Evolutionary conservation across 2,888 invertebrate genomes (phyloP).

Genomic region (Drosophila aldrichi): DNA sequence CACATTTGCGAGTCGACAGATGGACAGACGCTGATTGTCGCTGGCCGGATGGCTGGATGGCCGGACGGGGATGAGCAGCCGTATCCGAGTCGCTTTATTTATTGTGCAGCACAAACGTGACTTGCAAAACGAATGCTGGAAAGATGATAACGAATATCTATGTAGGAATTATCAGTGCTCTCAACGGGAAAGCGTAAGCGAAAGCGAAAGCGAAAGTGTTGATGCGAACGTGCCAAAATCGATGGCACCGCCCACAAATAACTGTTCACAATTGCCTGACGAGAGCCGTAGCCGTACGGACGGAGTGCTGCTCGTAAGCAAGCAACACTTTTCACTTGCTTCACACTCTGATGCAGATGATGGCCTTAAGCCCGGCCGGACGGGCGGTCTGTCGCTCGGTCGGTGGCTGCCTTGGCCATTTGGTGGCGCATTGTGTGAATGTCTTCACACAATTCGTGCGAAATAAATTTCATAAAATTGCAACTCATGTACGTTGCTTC

Average conservation of each 20-base stretch:
- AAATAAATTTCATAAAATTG: slow-evolving; percentile 73
- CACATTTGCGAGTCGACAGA: slow-evolving; percentile 10
- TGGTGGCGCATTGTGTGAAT: slow-evolving; percentile 52
- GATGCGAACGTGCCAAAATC: slow-evolving; percentile 13
- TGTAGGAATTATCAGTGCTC: slow-evolving; percentile 30
- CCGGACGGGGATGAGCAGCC: slow-evolving; percentile 2
- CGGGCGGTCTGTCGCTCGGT: neutral
- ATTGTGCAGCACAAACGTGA: slow-evolving; percentile 65
- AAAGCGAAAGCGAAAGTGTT: slow-evolving; percentile 16
- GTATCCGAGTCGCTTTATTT: slow-evolving; percentile 48
- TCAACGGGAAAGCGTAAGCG: neutral
- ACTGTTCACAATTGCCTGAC: neutral
- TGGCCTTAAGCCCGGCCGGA: slow-evolving; percentile 9
- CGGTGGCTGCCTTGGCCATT: slow-evolving; percentile 27
- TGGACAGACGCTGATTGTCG: slow-evolving; percentile 8
- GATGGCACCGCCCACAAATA: neutral
- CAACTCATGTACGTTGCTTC: slow-evolving; percentile 66
- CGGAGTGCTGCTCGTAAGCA: neutral
- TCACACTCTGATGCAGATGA: slow-evolving; percentile 25
- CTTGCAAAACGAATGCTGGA: slow-evolving; percentile 74
- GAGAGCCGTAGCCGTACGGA: neutral
- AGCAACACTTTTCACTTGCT: slow-evolving; percentile 21
- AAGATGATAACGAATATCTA: slow-evolving; percentile 70
- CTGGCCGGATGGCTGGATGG: neutral
- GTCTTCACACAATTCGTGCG: slow-evolving; percentile 64